A percentile compares a stretch with the other conserved stretches of the same genome.
These are phyloP conservation scores for Sebastolobus altivelis DNA, from an alignment of 2,797 vertebrate genomes.

Conservation along the genomic window DNA sequence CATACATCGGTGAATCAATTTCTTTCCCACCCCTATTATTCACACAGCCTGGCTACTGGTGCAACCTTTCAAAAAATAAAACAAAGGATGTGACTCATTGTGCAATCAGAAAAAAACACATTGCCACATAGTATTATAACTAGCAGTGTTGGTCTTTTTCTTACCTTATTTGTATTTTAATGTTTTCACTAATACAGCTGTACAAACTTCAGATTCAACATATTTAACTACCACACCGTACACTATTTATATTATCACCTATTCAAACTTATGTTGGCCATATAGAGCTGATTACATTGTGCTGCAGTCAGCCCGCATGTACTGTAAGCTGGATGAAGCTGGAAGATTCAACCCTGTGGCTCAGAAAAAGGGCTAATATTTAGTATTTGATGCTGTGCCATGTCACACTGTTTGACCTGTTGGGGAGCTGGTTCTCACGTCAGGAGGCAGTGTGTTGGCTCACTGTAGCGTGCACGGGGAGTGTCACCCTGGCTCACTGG, in stretches of 20 bases:
- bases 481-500: slow-evolving; percentile 5
- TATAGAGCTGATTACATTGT: not conserved
- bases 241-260: not conserved
- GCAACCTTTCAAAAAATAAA: not conserved
- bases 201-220: not conserved
- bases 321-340: slow-evolving; percentile 4
- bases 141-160: not conserved
- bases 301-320: not conserved
- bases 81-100: not conserved
- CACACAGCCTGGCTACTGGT: not conserved
- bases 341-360: slow-evolving; percentile 17
- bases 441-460: slow-evolving; percentile 12
- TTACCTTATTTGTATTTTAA: not conserved
- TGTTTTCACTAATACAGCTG: not conserved
- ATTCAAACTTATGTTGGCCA: not conserved
- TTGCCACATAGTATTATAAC: not conserved
- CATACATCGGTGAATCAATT: too few relatives aligned
- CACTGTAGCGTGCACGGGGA: not conserved
- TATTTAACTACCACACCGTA: too few relatives aligned
- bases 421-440: not conserved
- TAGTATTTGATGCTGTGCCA: slow-evolving; percentile 12
- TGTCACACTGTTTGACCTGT: slow-evolving; percentile 60
- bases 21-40: too few relatives aligned
- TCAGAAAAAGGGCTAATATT: not conserved
- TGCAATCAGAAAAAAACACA: not conserved